Percentiles rank a stretch among this genome's conserved stretches.
Evolutionary conservation across 2,113 vertebrate species (phyloP).

Genomic region (Electrona antarctica): DNA sequence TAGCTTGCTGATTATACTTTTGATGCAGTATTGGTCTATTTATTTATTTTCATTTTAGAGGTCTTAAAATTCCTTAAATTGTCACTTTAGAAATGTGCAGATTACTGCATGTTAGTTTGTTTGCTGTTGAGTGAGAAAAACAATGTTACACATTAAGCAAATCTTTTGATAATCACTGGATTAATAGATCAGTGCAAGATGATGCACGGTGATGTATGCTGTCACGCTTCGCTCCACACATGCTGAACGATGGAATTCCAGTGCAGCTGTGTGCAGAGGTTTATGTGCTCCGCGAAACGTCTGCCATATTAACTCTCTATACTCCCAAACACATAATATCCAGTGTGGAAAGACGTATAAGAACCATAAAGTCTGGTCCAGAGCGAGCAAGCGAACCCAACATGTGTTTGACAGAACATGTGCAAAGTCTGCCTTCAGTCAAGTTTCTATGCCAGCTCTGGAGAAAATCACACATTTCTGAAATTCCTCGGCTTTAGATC

Average conservation of each 20-base stretch:
- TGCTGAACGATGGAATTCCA: slow-evolving; percentile 1
- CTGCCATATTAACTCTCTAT: slow-evolving; percentile 25
- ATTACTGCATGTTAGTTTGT: too few relatives aligned
- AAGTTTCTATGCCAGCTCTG: slow-evolving; percentile 66
- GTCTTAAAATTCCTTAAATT: too few relatives aligned
- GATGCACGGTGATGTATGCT: slow-evolving; percentile 19
- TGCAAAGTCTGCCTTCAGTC: slow-evolving; percentile 66
- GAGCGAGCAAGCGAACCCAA: slow-evolving; percentile 1
- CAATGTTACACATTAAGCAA: too few relatives aligned
- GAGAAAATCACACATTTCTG: slow-evolving; percentile 68
- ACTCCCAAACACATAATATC: slow-evolving; percentile 44
- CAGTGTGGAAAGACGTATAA: slow-evolving; percentile 45
- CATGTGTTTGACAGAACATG: slow-evolving; percentile 65
- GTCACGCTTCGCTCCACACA: background rate
- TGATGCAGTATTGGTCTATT: too few relatives aligned
- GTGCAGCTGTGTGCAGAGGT: slow-evolving; percentile 44
- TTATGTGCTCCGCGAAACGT: slow-evolving; percentile 5
- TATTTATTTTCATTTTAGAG: too few relatives aligned
- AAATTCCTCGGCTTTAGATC: slow-evolving; percentile 74
- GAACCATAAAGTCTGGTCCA: background rate
- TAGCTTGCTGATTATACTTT: too few relatives aligned
- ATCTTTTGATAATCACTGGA: too few relatives aligned
- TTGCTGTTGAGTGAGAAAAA: too few relatives aligned
- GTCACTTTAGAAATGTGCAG: too few relatives aligned
- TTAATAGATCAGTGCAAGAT: background rate